A percentile compares a stretch with the other conserved stretches of the same genome.
These are phyloP conservation scores for Drosophila ustulata DNA, from an alignment of 2,888 invertebrate species.

Conservation along the genomic window DNA sequence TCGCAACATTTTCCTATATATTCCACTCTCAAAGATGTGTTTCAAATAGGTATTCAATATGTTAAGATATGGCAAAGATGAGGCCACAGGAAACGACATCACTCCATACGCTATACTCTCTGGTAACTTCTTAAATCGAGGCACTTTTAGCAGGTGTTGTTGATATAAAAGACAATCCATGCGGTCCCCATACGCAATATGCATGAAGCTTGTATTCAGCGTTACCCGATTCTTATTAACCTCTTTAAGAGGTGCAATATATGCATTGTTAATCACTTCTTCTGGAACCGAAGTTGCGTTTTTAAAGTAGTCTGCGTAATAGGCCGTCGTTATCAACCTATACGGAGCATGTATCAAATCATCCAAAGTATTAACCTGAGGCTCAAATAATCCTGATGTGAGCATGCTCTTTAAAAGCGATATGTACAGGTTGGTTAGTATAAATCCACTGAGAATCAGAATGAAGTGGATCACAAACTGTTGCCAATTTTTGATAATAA, in stretches of 20 bases:
- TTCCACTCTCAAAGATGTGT: conserved; percentile 51
- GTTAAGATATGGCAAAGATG: conserved; percentile 55
- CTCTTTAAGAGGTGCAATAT: not conserved
- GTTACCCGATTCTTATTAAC: not conserved
- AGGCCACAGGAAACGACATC: conserved; percentile 39
- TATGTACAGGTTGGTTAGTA: conserved; percentile 59
- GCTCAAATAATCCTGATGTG: conserved; percentile 60
- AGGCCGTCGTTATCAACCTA: conserved; percentile 17
- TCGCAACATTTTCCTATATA: conserved; percentile 34
- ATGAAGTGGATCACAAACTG: conserved; percentile 36
- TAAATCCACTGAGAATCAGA: conserved; percentile 51
- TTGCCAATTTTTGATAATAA: conserved; percentile 35
- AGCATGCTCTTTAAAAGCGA: conserved; percentile 62
- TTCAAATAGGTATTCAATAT: conserved; percentile 54
- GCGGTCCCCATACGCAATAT: conserved; percentile 47
- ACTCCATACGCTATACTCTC: conserved; percentile 28
- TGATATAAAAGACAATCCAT: conserved; percentile 53
- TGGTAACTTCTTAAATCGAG: conserved; percentile 45
- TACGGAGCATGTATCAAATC: conserved; percentile 48
- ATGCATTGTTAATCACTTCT: not conserved
- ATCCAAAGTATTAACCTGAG: conserved; percentile 44
- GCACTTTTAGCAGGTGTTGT: conserved; percentile 57
- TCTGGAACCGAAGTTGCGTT: not conserved
- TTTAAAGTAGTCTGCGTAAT: conserved; percentile 28
- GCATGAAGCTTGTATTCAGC: conserved; percentile 46